Evolutionary conservation across 92 coral and sea anemone species (phyloP), one percentile per base, ranked within the genome.

Genomic region (Palythoa heliodiscus): DNA sequence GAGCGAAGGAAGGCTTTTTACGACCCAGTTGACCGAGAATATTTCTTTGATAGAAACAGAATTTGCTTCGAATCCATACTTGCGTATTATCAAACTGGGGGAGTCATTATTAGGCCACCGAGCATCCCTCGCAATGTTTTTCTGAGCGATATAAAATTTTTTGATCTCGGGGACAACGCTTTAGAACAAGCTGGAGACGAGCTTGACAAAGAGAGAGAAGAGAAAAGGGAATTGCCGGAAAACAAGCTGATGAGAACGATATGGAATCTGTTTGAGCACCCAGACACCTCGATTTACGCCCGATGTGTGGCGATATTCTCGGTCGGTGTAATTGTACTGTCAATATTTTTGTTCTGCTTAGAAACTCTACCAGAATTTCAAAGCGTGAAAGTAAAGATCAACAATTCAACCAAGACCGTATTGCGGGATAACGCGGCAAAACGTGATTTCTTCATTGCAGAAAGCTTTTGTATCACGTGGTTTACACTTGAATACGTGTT

Each of bases 351-450:
- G 60, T 97, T 97, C 86, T 97, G 99, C 61, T 93, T 97, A 55
- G 99, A 97, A 82, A 97, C 99, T 14, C 87, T 97, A 68, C 99
- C 99, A 13, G 92, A 92, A 80, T 97, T 94, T 79, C 99, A 93
- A 52, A 84, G 82, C 55, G 71, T 66, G 48, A 75, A 88, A 14
- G 54, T 52, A 9, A 71, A 85, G 57, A 69, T 57, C 4, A 84
- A 91, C 54, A 83, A 64, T 6, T 76, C 92, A n/a, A 57, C 77
- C 7, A 89, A 63, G 35, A 35, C 57, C 13, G 23, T 55, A 2
- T 52, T 61, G 17, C 63, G 77, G 20, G 75, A 87, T 11, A 76
- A 67, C 73, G 88, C 79, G 17, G 75, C 89, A 54, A 92, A 86
- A 11, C 79, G 89, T 22, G 91, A 91, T 6, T 88, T 95, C 63